Evolutionary conservation across 2,797 vertebrate genomes (phyloP).

Genomic region (Epinephelus malabaricus): DNA sequence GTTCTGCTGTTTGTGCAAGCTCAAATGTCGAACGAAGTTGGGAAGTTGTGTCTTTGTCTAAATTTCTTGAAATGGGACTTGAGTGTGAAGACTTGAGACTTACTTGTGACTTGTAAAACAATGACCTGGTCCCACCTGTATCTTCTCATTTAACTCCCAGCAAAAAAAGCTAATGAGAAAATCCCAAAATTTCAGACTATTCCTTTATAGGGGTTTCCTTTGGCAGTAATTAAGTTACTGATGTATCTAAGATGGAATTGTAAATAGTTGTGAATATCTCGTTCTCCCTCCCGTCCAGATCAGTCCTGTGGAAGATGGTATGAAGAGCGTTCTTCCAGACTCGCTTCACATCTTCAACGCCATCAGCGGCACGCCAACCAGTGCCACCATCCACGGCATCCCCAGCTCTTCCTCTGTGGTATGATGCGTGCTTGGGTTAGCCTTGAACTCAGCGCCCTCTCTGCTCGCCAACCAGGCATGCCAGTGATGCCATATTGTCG

Average conservation of each 20-base stretch:
- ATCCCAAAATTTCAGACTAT: not conserved
- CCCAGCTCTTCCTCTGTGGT: constrained; percentile 96
- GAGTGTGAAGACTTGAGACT: no score
- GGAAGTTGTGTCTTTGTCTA: no score
- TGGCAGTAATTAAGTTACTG: not conserved
- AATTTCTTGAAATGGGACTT: no score
- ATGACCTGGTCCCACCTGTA: no score
- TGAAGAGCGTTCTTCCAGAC: constrained; percentile 92
- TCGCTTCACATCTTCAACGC: constrained; percentile 98
- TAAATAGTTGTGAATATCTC: not conserved
- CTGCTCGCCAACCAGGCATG: constrained; percentile 17
- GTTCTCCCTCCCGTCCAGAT: constrained; percentile 84
- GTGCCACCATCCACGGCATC: constrained; percentile 94
- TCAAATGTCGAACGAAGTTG: no score
- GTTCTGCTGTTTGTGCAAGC: no score
- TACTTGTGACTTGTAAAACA: no score
- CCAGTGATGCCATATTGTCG: constrained; percentile 36
- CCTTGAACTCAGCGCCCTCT: constrained; percentile 15
- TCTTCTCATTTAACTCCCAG: constrained; percentile 13
- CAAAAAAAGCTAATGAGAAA: not conserved
- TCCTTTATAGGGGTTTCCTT: not conserved
- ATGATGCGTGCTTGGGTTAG: constrained; percentile 79
- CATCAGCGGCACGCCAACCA: constrained; percentile 96
- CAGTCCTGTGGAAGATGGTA: constrained; percentile 90
- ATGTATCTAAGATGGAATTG: not conserved